Base-by-base conservation (phyloP, 2,113 vertebrate genomes). In the Connochaetes taurinus region DNA sequence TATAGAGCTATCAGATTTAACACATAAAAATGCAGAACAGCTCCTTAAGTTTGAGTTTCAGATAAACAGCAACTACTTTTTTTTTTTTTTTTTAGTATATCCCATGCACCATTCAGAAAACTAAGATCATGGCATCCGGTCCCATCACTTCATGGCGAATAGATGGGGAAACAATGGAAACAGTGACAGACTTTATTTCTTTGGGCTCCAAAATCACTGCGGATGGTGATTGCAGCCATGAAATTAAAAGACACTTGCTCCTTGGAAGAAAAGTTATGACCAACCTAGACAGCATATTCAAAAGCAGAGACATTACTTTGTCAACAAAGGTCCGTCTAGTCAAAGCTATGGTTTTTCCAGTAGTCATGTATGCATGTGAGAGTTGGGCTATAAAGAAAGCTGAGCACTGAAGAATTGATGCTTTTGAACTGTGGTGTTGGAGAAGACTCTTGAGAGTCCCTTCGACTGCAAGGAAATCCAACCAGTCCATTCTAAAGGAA, bases 331-430 rank as follows among this genome's bases (percentile, higher is more conserved):
- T 67, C 64, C 1, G 0, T 36, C 64, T 36, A 36, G 64, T 67
- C 33, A 67, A 67, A 5, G 33, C 64, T 19, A 21, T 36, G 64
- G 33, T 67, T 36, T 67, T 67, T 36, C 64, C 33, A 67, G 64
- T 36, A 11, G 64, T 67, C 33, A 36, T 36, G 64, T 36, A 67
- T 67, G 64, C 4, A 21, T 36, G 17, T 67, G 17, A 36, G 16
- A 36, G 4, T 36, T 67, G 64, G 64, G 4, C 17, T n/a, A 36
- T 67, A 21, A 67, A 36, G 17, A 67, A 67, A 67, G 33, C 16
- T 67, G 64, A 67, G 7, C 0, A 0, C 33, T 0, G 9, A 67
- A 67, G 64, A 67, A 67, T 0, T 21, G 9, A 67, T 67, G 33
- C 4, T 11, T 67, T 67, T 36, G 4, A 67, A 67, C n/a, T 67